Conservation (phyloP, 2,113 vertebrate genomes). For the Polyodon spathula region DNA sequence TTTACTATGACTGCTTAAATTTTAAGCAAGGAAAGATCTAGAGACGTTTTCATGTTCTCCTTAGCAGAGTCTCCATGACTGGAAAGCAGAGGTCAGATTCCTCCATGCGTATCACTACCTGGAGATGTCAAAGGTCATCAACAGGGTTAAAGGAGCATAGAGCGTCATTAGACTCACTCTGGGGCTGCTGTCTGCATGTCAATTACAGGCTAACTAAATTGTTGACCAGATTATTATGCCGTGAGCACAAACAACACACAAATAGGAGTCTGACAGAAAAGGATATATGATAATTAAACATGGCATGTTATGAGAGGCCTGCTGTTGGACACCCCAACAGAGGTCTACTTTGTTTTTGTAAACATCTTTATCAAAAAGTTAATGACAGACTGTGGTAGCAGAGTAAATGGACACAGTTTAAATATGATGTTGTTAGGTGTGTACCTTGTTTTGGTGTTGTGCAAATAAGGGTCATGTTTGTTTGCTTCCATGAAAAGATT, state of each 20-base stretch:
- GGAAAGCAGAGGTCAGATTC: slow-evolving; percentile 19
- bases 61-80: too few relatives aligned
- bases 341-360: slow-evolving; percentile 19
- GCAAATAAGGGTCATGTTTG: slow-evolving; percentile 17
- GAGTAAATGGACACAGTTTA: slow-evolving; percentile 15
- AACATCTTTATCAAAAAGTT: slow-evolving; percentile 14
- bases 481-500: slow-evolving; percentile 18
- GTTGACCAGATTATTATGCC: too few relatives aligned
- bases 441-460: slow-evolving; percentile 34
- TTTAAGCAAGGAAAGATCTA: too few relatives aligned
- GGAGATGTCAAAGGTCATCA: slow-evolving; percentile 35
- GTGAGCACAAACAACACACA: too few relatives aligned
- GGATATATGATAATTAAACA: too few relatives aligned
- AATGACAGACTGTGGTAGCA: slow-evolving; percentile 31
- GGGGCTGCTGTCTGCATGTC: slow-evolving; percentile 27
- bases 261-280: too few relatives aligned
- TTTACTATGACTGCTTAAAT: too few relatives aligned
- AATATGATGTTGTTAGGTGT: slow-evolving; percentile 11
- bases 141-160: slow-evolving; percentile 27
- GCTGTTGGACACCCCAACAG: too few relatives aligned
- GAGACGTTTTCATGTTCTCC: too few relatives aligned
- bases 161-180: slow-evolving; percentile 32
- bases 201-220: slow-evolving; percentile 25
- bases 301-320: too few relatives aligned
- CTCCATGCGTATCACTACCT: slow-evolving; percentile 19